phyloP scores from a whole-genome alignment of 2,113 vertebrate genomes.

The Gobiocypris rarus region DNA sequence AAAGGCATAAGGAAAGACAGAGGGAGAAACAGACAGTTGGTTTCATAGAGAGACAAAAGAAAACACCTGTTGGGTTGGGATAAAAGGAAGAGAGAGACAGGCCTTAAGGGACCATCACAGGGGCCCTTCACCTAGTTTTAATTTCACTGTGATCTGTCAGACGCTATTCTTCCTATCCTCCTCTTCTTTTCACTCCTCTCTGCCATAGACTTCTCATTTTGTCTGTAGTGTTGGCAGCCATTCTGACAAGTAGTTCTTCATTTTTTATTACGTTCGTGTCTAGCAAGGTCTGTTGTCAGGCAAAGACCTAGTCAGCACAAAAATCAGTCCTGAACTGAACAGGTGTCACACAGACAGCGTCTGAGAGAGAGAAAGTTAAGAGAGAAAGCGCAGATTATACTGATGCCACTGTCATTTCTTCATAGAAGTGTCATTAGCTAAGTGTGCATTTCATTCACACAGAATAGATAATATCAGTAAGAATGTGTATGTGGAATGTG shows the following conservation, averaged over 20 bases:
- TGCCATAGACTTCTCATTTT: constrained; percentile 65
- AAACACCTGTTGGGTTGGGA: constrained; percentile 86
- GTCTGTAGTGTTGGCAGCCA: constrained; percentile 85
- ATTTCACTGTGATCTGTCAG: constrained; percentile 76
- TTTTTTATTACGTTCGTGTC: constrained; percentile 98
- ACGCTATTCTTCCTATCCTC: constrained; percentile 73
- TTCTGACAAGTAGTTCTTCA: constrained; percentile 95
- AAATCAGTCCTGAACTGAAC: constrained; percentile 79
- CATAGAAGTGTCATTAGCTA: background rate
- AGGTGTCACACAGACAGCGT: constrained; percentile 89
- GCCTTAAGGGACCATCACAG: constrained; percentile 77
- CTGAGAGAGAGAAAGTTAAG: constrained; percentile 60
- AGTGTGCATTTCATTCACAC: background rate
- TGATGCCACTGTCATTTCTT: background rate
- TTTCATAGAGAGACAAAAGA: constrained; percentile 70
- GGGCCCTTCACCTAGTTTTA: constrained; percentile 73
- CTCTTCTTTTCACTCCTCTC: constrained; percentile 72
- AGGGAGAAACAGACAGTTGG: constrained; percentile 6
- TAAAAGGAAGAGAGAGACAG: constrained; percentile 44
- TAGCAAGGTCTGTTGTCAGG: constrained; percentile 90
- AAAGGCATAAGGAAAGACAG: background rate
- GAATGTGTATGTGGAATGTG: too few relatives aligned
- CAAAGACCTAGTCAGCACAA: constrained; percentile 90
- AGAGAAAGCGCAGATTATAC: constrained; percentile 20
- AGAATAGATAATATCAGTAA: background rate